A percentile compares a stretch with the other conserved stretches of the same genome.
Conservation (phyloP, 1,140 invertebrate species). For the Diprion similis region DNA sequence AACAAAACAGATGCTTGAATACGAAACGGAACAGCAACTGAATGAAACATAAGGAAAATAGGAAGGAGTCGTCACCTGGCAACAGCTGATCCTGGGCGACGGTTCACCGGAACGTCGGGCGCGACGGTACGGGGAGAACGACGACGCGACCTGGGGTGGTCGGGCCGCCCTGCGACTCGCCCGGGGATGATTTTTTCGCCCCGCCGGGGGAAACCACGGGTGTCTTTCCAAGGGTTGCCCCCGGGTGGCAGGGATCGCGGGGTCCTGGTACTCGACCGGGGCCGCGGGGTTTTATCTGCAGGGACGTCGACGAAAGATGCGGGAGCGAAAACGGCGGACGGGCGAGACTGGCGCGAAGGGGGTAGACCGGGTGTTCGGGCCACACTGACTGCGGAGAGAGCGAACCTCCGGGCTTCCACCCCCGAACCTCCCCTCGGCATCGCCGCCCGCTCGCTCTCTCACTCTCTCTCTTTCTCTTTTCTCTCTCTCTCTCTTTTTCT, state of each 20-base stretch:
- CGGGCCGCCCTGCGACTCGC: conserved; percentile 15
- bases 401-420: conserved; percentile 1
- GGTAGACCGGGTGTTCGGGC: not conserved
- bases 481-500: conserved; percentile 8
- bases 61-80: not conserved
- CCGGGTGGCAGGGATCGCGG: conserved; percentile 23
- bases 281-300: not conserved
- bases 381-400: conserved; percentile 6
- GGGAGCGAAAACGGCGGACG: conserved; percentile 3
- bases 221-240: not conserved
- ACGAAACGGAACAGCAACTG: too few species aligned
- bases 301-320: conserved; percentile 16
- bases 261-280: not conserved
- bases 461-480: not conserved
- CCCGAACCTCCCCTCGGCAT: not conserved
- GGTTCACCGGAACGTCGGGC: not conserved
- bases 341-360: not conserved
- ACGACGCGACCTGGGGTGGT: not conserved
- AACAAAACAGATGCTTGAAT: too few species aligned
- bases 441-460: not conserved
- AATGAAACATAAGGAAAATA: too few species aligned
- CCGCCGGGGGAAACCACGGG: conserved; percentile 11
- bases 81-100: conserved; percentile 4
- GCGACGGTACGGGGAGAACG: not conserved
- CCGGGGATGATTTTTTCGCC: conserved; percentile 13